Base-by-base conservation (phyloP, 2,113 vertebrate species). In the Ceyx margarethae region DNA sequence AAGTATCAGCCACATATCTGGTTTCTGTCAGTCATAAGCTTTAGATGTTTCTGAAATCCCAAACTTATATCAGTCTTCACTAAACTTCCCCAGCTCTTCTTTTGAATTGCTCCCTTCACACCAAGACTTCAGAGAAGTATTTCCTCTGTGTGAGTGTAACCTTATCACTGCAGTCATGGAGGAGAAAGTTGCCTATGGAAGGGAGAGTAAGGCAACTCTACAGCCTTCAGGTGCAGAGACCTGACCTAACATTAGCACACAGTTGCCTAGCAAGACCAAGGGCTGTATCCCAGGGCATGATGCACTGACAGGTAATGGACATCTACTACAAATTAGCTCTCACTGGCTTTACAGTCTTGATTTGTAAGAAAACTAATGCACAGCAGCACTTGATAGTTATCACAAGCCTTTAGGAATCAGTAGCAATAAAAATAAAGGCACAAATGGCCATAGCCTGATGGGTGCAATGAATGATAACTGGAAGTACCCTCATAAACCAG, bases 401-500 rank as follows among this genome's bases (percentile, higher is more conserved):
- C 45, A 75, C 6, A 62, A 68, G 20, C n/a, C 66, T 78, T 68
- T 45, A 81, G 62, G 23, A 87, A 68, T 35, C 20, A 37, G 64
- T 58, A 62, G 89, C 87, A 89, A 65, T 26, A 65, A 95, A 79
- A 89, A 75, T 43, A 86, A 89, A 83, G n/a, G 15, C 54, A 72
- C 0, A 2, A 78, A 48, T 3, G 16, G 21, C 15, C 35, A 31
- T 25, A 62, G 51, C 5, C 42, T 69, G 66, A 33, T 17, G 50
- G 22, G 29, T 53, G 16, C 45, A 21, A 5, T 11, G 2, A 17
- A 33, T 13, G 25, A 31, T 28, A 92, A 75, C 45, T 73, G 71
- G 29, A 65, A 64, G 20, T 6, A 73, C 43, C 25, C 25, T 73
- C 67, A 56, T 28, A 87, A 92, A 51, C n/a, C 71, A 72, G 8